A percentile compares a stretch with the other conserved stretches of the same genome.
Conservation (phyloP, 64 coral and sea anemone species). For the Pocillopora damicornis region DNA sequence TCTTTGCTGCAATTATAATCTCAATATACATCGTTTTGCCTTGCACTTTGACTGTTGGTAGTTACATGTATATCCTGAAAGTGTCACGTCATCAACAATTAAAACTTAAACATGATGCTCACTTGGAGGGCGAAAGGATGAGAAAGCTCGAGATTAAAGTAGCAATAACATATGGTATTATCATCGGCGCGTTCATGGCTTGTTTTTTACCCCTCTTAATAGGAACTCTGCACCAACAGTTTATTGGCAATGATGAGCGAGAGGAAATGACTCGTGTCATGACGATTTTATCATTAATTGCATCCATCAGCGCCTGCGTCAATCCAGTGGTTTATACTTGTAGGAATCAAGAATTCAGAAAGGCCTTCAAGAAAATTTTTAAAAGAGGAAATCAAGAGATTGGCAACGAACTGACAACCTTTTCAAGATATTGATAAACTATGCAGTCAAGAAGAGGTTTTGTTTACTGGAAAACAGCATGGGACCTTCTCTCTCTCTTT, state of each 20-base stretch:
- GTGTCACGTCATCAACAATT: constrained; percentile 37
- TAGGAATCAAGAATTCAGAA: constrained; percentile 58
- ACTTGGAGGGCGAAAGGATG: not conserved
- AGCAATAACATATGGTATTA: constrained; percentile 40
- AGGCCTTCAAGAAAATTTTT: constrained; percentile 49
- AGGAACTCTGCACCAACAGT: constrained; percentile 44
- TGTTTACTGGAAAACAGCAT: not conserved
- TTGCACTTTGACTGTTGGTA: constrained; percentile 5
- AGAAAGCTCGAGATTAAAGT: constrained; percentile 45
- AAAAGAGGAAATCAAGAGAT: not conserved
- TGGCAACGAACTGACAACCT: not conserved
- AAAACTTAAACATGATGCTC: constrained; percentile 16
- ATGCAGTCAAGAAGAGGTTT: not conserved
- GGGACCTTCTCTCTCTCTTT: too few species aligned
- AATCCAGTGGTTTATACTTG: constrained; percentile 56
- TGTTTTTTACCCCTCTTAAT: constrained; percentile 58
- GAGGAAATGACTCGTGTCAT: constrained; percentile 5
- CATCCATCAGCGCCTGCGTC: constrained; percentile 22
- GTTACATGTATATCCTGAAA: constrained; percentile 53
- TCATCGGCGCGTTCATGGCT: constrained; percentile 25
- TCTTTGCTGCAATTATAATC: constrained; percentile 28
- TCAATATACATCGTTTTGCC: constrained; percentile 31
- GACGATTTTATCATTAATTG: constrained; percentile 38
- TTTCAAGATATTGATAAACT: not conserved
- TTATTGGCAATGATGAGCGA: not conserved